Percentiles rank a stretch among this genome's conserved stretches.
These are phyloP conservation scores for Phymatocera aterrima DNA, from an alignment of 2,888 invertebrate genomes.

Conservation along the genomic window DNA sequence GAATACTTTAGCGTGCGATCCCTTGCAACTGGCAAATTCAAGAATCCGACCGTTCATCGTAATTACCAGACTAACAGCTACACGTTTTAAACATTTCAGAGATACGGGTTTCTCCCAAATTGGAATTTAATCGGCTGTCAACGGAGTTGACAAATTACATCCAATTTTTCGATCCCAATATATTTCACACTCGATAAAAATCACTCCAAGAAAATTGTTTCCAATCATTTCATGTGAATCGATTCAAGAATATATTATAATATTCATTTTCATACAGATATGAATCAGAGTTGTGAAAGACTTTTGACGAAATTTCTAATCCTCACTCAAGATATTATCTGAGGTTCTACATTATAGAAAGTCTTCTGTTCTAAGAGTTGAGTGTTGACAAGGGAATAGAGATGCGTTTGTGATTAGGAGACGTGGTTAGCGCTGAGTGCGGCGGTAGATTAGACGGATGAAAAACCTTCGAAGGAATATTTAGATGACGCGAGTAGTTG, in stretches of 20 bases:
- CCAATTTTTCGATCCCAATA: background rate
- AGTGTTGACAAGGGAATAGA: constrained; percentile 20
- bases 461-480: background rate
- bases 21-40: constrained; percentile 32
- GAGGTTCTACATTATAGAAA: background rate
- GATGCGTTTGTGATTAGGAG: constrained; percentile 1
- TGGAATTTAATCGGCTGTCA: constrained; percentile 3
- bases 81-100: constrained; percentile 7
- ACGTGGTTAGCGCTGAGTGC: background rate
- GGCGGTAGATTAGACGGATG: background rate
- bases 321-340: background rate
- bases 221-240: background rate
- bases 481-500: background rate
- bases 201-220: background rate
- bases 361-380: constrained; percentile 3
- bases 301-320: constrained; percentile 8
- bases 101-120: background rate
- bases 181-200: background rate
- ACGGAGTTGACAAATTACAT: background rate
- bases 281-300: background rate
- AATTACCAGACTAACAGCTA: constrained; percentile 32
- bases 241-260: no score
- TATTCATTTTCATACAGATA: background rate
- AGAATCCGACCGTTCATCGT: constrained; percentile 26
- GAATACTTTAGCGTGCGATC: constrained; percentile 9